phyloP scores from a whole-genome alignment of 1,140 invertebrate genomes.

The Psilanteris sp. region DNA sequence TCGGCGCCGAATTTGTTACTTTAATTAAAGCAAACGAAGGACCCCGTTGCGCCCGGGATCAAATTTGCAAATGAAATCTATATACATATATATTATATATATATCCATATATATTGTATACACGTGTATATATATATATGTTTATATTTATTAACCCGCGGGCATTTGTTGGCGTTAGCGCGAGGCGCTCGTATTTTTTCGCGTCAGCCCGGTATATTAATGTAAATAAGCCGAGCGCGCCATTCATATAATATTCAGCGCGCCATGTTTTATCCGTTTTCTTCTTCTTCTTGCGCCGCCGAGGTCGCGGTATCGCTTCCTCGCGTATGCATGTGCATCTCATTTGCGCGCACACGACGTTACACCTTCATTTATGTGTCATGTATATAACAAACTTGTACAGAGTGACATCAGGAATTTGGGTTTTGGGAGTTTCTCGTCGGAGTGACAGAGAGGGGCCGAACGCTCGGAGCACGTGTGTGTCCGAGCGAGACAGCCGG shows the following conservation, averaged over 20 bases:
- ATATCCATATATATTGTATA: too few relatives aligned
- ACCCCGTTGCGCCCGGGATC: too few relatives aligned
- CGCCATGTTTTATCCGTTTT: constrained; percentile 54
- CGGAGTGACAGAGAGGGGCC: too few relatives aligned
- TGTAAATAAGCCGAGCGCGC: constrained; percentile 42
- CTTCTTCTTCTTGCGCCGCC: constrained; percentile 64
- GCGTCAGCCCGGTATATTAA: constrained; percentile 27
- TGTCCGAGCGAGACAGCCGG: constrained; percentile 27
- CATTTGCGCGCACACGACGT: constrained; percentile 62
- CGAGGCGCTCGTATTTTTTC: constrained; percentile 16
- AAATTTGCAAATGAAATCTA: too few relatives aligned
- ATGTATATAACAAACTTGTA: constrained; percentile 57
- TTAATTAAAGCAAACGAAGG: too few relatives aligned
- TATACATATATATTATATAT: too few relatives aligned
- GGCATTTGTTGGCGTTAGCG: constrained; percentile 3
- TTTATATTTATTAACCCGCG: too few relatives aligned
- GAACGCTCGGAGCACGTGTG: too few relatives aligned
- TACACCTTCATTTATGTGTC: constrained; percentile 59
- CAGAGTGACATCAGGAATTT: constrained; percentile 57
- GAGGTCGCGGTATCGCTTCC: constrained; percentile 52
- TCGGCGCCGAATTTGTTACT: too few relatives aligned
- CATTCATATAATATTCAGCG: constrained; percentile 54
- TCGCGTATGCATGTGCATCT: constrained; percentile 69
- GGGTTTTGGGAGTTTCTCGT: constrained; percentile 43
- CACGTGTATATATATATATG: too few relatives aligned